Evolutionary conservation across 1,140 invertebrate genomes (phyloP).

Genomic region (Reticulitermes speratus): DNA sequence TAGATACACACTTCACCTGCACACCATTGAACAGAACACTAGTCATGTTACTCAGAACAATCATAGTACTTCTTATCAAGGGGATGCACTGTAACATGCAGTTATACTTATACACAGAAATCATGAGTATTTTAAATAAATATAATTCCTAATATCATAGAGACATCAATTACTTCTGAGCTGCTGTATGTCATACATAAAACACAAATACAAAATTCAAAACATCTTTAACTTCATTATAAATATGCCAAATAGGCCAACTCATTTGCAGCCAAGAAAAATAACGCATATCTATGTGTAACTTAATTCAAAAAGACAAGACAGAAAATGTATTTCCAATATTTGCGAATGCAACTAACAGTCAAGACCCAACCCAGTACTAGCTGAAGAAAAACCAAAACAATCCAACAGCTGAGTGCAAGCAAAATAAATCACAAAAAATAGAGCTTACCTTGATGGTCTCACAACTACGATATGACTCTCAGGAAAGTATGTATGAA

Average conservation of each 20-base stretch:
- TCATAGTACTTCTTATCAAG: not conserved
- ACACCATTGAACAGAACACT: not conserved
- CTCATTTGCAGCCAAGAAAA: not conserved
- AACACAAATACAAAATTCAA: not conserved
- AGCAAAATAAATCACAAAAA: not conserved
- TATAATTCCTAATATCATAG: not conserved
- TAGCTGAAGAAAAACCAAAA: not conserved
- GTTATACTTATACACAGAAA: not conserved
- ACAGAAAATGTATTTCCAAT: not conserved
- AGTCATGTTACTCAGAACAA: not conserved
- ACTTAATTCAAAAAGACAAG: not conserved
- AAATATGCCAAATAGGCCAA: not conserved
- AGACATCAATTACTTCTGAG: not conserved
- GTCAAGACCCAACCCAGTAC: not conserved
- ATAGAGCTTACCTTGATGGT: slow-evolving; percentile 57
- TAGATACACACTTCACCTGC: not conserved
- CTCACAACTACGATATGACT: slow-evolving; percentile 73
- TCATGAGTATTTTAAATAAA: not conserved
- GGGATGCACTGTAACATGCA: not conserved
- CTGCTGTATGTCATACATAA: not conserved
- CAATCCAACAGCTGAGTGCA: not conserved
- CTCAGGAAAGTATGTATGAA: slow-evolving; percentile 66
- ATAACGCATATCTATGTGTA: not conserved
- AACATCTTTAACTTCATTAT: not conserved
- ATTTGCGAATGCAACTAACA: not conserved